Percentiles rank a stretch among this genome's conserved stretches.
Conservation (phyloP, 2,888 invertebrate species). For the Timema podura region DNA sequence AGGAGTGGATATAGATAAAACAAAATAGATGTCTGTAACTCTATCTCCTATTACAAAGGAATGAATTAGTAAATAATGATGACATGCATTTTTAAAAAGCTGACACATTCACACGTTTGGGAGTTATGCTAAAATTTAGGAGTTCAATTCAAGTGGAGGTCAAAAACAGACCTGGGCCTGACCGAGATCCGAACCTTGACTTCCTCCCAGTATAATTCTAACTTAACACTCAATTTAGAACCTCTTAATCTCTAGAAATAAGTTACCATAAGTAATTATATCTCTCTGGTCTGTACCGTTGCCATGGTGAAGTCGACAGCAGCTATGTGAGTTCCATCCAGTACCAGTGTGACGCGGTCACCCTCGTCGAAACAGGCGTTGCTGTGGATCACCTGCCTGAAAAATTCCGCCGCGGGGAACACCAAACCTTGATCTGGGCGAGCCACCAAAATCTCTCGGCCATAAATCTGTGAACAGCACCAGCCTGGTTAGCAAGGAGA, state of each 20-base stretch:
- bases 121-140: too few species aligned
- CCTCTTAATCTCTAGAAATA: background rate
- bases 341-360: slow-evolving; percentile 34
- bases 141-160: too few species aligned
- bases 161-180: too few species aligned
- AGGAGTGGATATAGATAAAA: too few species aligned
- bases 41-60: too few species aligned
- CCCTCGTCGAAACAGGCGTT: slow-evolving; percentile 30
- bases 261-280: background rate
- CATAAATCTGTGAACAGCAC: slow-evolving; percentile 39
- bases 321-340: slow-evolving; percentile 29
- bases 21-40: too few species aligned
- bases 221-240: background rate
- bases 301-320: slow-evolving; percentile 31
- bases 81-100: too few species aligned
- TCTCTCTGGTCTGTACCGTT: slow-evolving; percentile 23
- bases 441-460: slow-evolving; percentile 52
- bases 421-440: slow-evolving; percentile 66
- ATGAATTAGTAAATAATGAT: too few species aligned
- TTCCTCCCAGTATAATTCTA: too few species aligned
- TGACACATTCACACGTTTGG: too few species aligned
- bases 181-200: too few species aligned
- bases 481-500: too few species aligned
- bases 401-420: slow-evolving; percentile 76
- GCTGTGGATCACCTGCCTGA: slow-evolving; percentile 50